These are phyloP conservation scores for Ceryle rudis DNA, from an alignment of 2,797 vertebrate genomes.

Conservation along the genomic window DNA sequence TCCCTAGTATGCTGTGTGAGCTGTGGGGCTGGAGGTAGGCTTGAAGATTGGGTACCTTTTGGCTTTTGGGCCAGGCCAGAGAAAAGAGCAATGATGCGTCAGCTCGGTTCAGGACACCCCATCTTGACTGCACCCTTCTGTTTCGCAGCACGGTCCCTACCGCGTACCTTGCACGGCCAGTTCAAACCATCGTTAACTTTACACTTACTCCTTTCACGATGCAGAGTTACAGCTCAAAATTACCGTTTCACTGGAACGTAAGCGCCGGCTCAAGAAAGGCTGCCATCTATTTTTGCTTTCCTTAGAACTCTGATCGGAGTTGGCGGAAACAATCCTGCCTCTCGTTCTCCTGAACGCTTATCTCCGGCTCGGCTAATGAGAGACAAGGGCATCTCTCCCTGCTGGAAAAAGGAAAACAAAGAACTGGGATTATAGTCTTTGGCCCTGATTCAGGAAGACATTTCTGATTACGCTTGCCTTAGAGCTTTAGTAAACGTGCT, in stretches of 20 bases:
- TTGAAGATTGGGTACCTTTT: neutral
- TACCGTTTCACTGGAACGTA: fast-evolving
- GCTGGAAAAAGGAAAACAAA: neutral
- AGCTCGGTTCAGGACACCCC: neutral
- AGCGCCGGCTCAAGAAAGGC: neutral
- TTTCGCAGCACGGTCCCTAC: too few species aligned
- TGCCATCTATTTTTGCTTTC: neutral
- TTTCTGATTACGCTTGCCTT: neutral
- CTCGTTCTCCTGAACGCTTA: fast-evolving
- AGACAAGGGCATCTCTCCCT: neutral
- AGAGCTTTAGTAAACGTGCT: neutral
- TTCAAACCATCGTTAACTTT: neutral
- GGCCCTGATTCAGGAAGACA: neutral
- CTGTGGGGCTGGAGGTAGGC: neutral
- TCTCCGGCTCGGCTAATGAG: neutral
- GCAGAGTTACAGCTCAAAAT: neutral
- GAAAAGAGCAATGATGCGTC: neutral
- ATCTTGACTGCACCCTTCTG: neutral
- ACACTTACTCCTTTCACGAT: too few species aligned
- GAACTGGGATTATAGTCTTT: neutral
- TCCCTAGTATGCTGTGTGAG: neutral
- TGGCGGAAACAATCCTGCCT: neutral
- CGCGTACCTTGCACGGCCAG: too few species aligned
- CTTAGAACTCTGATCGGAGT: neutral
- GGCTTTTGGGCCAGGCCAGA: neutral